phyloP scores from a whole-genome alignment of 2,888 invertebrate genomes.

The Dichetophora obliterata region DNA sequence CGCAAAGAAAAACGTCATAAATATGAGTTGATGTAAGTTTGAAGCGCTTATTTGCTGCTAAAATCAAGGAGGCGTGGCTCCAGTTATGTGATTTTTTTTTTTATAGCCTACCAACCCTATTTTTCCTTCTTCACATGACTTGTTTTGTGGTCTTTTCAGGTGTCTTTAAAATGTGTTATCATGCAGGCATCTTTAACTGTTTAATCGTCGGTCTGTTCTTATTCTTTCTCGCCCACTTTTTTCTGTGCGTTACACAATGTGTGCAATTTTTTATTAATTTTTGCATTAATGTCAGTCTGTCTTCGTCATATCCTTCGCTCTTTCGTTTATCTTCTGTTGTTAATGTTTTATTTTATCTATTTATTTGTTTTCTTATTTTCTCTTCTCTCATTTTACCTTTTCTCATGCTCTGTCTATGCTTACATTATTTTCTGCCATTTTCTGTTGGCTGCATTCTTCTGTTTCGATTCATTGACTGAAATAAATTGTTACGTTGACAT shows the following conservation, averaged over 20 bases:
- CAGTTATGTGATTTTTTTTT: no score
- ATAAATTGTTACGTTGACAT: no score
- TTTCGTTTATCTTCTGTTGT: neutral
- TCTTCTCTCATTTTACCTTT: neutral
- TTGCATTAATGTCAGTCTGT: neutral
- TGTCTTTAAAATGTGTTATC: neutral
- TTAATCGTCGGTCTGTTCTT: neutral
- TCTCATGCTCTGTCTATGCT: neutral
- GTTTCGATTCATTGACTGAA: no score
- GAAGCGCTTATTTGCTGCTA: no score
- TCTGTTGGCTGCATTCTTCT: no score
- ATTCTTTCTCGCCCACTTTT: neutral
- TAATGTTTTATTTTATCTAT: neutral
- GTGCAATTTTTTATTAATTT: neutral
- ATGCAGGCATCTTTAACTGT: neutral
- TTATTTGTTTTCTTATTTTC: neutral
- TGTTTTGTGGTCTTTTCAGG: neutral
- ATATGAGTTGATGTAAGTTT: no score
- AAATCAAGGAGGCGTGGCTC: no score
- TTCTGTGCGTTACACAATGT: neutral
- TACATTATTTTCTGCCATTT: neutral
- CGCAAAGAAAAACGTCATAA: no score
- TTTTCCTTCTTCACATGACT: neutral
- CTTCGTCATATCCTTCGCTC: neutral
- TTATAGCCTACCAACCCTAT: no score